phyloP scores from a whole-genome alignment of 2,888 invertebrate genomes.

The Sminthurinus aureus region DNA sequence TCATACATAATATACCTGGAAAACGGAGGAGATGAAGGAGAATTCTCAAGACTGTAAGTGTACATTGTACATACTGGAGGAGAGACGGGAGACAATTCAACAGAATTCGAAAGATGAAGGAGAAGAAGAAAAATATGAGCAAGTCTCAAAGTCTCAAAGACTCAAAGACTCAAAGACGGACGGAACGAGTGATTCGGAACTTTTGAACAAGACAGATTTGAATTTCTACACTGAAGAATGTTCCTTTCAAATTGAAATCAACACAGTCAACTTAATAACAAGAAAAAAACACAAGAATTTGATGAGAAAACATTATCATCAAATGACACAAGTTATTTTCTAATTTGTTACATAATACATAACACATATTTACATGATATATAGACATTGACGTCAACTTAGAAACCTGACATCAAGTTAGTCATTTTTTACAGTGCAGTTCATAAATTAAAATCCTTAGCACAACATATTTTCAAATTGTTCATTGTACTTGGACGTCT shows the following conservation, averaged over 20 bases:
- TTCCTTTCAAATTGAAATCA: constrained; percentile 39
- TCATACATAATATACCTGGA: neutral
- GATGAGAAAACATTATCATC: constrained; percentile 13
- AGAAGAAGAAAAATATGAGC: no score
- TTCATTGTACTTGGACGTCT: no score
- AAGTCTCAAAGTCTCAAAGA: no score
- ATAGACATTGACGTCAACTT: no score
- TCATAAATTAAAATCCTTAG: no score
- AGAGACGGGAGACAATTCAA: constrained; percentile 30
- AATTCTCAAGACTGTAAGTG: neutral
- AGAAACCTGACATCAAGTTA: no score
- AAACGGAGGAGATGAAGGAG: neutral
- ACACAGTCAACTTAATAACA: neutral
- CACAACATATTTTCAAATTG: no score
- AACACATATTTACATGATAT: neutral
- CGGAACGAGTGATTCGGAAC: constrained; percentile 18
- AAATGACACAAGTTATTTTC: neutral
- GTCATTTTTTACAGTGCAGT: no score
- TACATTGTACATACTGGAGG: neutral
- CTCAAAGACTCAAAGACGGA: neutral
- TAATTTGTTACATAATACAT: neutral
- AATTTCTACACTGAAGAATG: constrained; percentile 34
- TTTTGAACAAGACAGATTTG: constrained; percentile 36
- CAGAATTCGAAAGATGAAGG: neutral
- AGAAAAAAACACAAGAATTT: neutral